These are phyloP conservation scores for Drosophila imparisetae DNA, from an alignment of 2,888 invertebrate genomes.

Conservation along the genomic window DNA sequence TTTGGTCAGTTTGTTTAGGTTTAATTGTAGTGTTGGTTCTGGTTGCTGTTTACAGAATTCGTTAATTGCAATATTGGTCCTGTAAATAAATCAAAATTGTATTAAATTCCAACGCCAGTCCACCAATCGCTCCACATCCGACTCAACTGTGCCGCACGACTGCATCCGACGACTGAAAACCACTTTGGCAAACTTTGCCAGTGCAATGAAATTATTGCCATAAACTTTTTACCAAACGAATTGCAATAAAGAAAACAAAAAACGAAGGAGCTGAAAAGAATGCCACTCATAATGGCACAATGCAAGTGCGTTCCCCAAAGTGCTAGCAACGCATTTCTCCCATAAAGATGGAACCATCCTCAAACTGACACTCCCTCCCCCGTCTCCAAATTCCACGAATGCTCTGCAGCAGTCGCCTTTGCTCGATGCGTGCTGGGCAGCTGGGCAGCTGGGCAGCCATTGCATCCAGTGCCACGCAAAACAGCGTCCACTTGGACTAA, in stretches of 20 bases:
- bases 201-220: constrained; percentile 64
- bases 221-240: constrained; percentile 46
- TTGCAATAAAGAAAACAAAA: constrained; percentile 13
- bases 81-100: constrained; percentile 45
- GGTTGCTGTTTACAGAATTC: constrained; percentile 39
- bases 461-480: constrained; percentile 37
- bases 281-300: constrained; percentile 15
- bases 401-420: constrained; percentile 18
- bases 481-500: constrained; percentile 42
- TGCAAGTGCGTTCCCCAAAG: constrained; percentile 22
- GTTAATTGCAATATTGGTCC: constrained; percentile 55
- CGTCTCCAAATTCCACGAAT: constrained; percentile 43
- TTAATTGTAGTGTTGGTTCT: constrained; percentile 35
- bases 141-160: constrained; percentile 51
- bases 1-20: constrained; percentile 51
- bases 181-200: constrained; percentile 22
- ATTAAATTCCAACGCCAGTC: constrained; percentile 11
- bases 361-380: constrained; percentile 39
- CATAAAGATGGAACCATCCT: constrained; percentile 6
- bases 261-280: not conserved
- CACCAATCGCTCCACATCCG: constrained; percentile 18
- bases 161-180: constrained; percentile 24
- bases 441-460: constrained; percentile 42
- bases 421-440: constrained; percentile 50
- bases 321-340: constrained; percentile 26